These are phyloP conservation scores for Glareola pratincola DNA, from an alignment of 2,113 vertebrate species.

Conservation along the genomic window DNA sequence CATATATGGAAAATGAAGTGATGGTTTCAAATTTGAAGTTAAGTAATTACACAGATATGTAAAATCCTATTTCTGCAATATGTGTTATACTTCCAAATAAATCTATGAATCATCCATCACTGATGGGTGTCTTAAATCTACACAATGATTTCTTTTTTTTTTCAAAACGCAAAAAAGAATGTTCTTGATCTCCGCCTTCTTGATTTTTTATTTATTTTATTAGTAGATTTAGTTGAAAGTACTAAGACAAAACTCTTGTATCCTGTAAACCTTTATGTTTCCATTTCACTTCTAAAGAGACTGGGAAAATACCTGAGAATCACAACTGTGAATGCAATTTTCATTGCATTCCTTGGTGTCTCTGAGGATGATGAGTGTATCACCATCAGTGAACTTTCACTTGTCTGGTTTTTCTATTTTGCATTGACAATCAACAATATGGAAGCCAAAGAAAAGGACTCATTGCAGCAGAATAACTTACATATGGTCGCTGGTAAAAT, in stretches of 20 bases:
- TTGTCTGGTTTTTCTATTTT: not conserved
- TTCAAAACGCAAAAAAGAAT: not conserved
- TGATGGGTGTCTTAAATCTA: not conserved
- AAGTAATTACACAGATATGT: not conserved
- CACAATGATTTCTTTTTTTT: not conserved
- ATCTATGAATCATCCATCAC: not conserved
- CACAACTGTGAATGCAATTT: not conserved
- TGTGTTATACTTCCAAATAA: not conserved
- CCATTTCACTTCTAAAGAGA: not conserved
- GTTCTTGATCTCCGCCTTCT: not conserved
- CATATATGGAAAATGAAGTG: not conserved
- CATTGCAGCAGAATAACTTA: not conserved
- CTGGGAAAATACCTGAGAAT: not conserved
- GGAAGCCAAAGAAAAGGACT: not conserved
- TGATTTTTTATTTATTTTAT: not conserved
- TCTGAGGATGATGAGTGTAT: not conserved
- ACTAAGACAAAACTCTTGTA: not conserved
- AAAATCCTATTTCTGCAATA: not conserved
- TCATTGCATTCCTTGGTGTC: not conserved
- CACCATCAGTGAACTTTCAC: not conserved
- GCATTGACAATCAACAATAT: not conserved
- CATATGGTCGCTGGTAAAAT: not conserved
- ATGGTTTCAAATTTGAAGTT: not conserved
- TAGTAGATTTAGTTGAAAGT: not conserved
- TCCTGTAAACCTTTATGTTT: not conserved